Evolutionary conservation across 2,113 vertebrate genomes (phyloP), one percentile per base, ranked within the genome.

Genomic region (Okapia johnstoni): DNA sequence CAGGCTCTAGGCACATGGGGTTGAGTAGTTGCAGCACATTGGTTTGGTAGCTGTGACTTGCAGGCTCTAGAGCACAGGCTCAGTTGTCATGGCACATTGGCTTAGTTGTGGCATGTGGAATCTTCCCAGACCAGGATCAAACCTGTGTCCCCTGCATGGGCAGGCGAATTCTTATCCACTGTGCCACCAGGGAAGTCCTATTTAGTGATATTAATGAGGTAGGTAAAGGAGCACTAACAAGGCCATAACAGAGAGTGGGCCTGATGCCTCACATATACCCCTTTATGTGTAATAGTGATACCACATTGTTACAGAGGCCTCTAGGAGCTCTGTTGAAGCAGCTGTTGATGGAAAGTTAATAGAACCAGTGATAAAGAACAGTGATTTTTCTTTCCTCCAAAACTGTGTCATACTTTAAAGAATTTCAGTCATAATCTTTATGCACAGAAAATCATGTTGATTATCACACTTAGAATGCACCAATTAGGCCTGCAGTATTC

Each of bases 391-490:
- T 80, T 60, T 79, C 40, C 36, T 90, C 2, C 9, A 36, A 88
- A 95, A 43, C 36, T 76, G 79, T 57, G 84, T 60, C 5, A 58
- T 81, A 55, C 13, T 77, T 84, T 46, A 76, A 90, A 70, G 15
- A 3, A 61, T 60, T 93, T 94, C 4, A 66, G 10, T 88, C 23
- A 80, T 23, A 96, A 91, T 52, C 14, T 76, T 92, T 63, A 85
- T 30, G 14, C 10, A 70, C 17, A 77, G 11, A 85, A 87, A 88
- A 84, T n/a, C 13, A 9, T 60, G 21, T 61, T 96, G 2, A 28
- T 80, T 83, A 86, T 88, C 40, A 88, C 16, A 2, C 1, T 88
- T 43, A 80, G 23, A 7, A 92, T 66, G 1, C 2, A 76, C 7
- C 40, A 70, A 88, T 5, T 85, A 85, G 6, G 1, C 30, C 7